Evolutionary conservation across 2,113 vertebrate species (phyloP), one percentile per base, ranked within the genome.

Genomic region (Stercorarius parasiticus): DNA sequence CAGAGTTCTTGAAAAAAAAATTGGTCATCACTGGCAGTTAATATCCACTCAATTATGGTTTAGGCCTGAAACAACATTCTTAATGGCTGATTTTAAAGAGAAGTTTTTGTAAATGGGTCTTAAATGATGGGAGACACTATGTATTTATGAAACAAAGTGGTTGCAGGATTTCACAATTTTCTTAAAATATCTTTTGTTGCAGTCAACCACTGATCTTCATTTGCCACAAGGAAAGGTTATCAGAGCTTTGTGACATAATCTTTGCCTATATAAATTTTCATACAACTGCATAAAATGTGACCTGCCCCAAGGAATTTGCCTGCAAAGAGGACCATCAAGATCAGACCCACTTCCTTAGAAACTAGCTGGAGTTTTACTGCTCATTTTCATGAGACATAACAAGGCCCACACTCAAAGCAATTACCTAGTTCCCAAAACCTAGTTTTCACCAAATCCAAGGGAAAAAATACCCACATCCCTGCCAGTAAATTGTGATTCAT

Each of bases 1-100:
- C 10, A 34, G n/a, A 92, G 59, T 58, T 89, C 36, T 86, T 72
- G 45, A 93, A 97, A 96, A 94, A 97, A 96, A 96, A 80, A 56
- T 2, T 73, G 58, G 45, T 49, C 76, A 85, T 62, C 82, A 71
- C 25, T 90, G 47, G 47, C 52, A 93, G 66, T 86, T 92, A 93
- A 90, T 73, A 79, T 43, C 66, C 69, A 87, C 89, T 96, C 88
- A 87, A 67, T 61, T 23, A 86, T 23, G 8, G 30, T 65, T 93
- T 61, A 84, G 74, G 83, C 93, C 81, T 40, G 22, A 79, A 95
- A 76, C 64, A 87, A 92, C 62, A 62, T 90, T 95, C 78, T 90
- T 88, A 97, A 85, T 49, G 47, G 71, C 55, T 79, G 91, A 95
- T 50, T 76, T 82, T 66, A 91, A 86, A 58, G 14, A 81, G 38